A percentile compares a stretch with the other conserved stretches of the same genome.
These are phyloP conservation scores for Pangasius macronema DNA, from an alignment of 2,797 vertebrate genomes.

Conservation along the genomic window DNA sequence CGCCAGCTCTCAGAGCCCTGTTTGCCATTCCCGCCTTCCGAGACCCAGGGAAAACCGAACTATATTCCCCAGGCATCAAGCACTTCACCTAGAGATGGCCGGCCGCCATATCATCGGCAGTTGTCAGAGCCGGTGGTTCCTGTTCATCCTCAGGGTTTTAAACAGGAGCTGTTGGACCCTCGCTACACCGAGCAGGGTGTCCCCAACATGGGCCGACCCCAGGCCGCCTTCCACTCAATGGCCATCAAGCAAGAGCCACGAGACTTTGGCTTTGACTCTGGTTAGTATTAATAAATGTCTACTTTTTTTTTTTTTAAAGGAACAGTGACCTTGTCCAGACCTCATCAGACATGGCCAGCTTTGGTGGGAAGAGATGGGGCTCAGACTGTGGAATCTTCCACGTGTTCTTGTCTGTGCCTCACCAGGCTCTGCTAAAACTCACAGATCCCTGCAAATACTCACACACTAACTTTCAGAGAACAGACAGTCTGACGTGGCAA, in stretches of 20 bases:
- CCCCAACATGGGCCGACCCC: constrained; percentile 74
- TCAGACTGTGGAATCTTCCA: constrained; percentile 66
- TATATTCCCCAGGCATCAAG: constrained; percentile 79
- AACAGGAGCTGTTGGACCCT: constrained; percentile 90
- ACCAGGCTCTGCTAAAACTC: constrained; percentile 55
- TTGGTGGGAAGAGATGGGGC: constrained; percentile 17
- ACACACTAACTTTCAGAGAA: constrained; percentile 45
- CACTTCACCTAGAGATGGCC: constrained; percentile 76
- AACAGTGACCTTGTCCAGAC: neutral
- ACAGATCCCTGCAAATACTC: constrained; percentile 51
- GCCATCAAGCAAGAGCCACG: constrained; percentile 95
- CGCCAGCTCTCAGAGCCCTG: constrained; percentile 94
- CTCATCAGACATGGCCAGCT: constrained; percentile 26
- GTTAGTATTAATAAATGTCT: constrained; percentile 68
- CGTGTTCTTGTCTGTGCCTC: constrained; percentile 68
- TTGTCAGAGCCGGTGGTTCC: constrained; percentile 92
- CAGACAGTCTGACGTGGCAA: neutral
- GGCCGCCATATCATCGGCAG: constrained; percentile 90
- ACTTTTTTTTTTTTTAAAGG: neutral
- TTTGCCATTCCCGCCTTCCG: constrained; percentile 74
- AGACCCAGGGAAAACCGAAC: constrained; percentile 77
- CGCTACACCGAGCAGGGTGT: constrained; percentile 85
- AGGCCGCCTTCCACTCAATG: constrained; percentile 84
- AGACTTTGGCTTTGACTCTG: constrained; percentile 96
- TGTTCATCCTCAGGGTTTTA: constrained; percentile 86